Evolutionary conservation across 2,888 invertebrate genomes (phyloP), one percentile per base, ranked within the genome.

Genomic region (Shargacucullia verbasci): DNA sequence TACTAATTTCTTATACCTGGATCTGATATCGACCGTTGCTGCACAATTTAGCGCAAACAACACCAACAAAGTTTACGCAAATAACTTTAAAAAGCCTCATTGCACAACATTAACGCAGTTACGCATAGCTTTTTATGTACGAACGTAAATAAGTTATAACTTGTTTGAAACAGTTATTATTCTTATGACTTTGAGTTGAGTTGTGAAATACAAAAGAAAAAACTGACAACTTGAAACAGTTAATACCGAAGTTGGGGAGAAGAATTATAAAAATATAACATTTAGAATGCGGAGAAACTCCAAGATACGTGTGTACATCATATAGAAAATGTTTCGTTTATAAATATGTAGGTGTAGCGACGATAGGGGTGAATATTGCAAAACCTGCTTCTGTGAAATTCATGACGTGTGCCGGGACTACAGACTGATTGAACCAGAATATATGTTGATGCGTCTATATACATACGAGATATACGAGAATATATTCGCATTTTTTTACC

Each of bases 401-500:
- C 91, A 92, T 88, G 87, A 87, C 87, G 81, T 85, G 83, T 79
- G 78, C 80, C 79, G 80, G 79, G 80, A 78, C 78, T 82, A 76
- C 84, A 86, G 89, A 88, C 89, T 91, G 91, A 91, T 90, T 90
- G 89, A 82, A 84, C 82, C 66, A 73, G 75, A 80, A 77, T 82
- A 73, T 82, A 81, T 79, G 79, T 76, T 77, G 83, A 84, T 84
- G 73, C 67, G 75, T 55, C 57, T 55, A 20, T 55, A 59, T 56
- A 61, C 12, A 61, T 61, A 56, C 61, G 59, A 55, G 33, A 58
- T 41, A 41, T 33, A 29, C 7, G 29, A 27, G 4, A 27, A 27
- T 29, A 29, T 29, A 9, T 29, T 3, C 9, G 29, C 7, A 4
- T 20, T 20, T 20, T 20, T 20, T 20, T 20, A 20, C 5, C 14